Conservation (phyloP, 2,113 vertebrate genomes). For the Bubo bubo region DNA sequence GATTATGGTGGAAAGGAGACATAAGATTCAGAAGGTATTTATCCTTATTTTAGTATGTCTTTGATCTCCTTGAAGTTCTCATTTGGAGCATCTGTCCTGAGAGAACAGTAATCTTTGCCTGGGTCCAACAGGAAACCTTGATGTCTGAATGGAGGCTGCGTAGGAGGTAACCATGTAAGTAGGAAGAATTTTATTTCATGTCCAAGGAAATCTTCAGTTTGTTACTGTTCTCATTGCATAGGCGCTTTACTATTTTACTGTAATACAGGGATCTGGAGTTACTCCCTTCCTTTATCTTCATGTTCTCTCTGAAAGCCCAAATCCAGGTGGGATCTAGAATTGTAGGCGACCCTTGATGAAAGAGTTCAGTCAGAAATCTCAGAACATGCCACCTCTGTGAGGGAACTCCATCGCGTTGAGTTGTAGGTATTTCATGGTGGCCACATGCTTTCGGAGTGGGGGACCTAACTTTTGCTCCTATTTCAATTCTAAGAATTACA, state of each 20-base stretch:
- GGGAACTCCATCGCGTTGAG: not conserved
- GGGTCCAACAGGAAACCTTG: not conserved
- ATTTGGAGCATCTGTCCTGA: not conserved
- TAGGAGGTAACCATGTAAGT: not conserved
- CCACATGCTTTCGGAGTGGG: rapidly evolving
- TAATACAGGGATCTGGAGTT: not conserved
- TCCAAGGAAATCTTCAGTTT: not conserved
- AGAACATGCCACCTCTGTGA: not conserved
- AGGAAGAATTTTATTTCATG: not conserved
- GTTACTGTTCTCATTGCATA: not conserved
- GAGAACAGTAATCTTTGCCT: not conserved
- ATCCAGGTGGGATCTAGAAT: not conserved
- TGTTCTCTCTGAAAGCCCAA: rapidly evolving
- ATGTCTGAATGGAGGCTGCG: not conserved
- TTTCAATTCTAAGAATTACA: not conserved
- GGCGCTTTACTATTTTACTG: not conserved
- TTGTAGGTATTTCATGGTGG: rapidly evolving
- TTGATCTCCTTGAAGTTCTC: not conserved
- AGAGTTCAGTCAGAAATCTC: not conserved
- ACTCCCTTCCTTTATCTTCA: not conserved
- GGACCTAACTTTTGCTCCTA: not conserved
- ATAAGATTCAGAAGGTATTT: not conserved
- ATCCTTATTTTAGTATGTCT: not conserved
- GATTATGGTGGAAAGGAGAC: not conserved
- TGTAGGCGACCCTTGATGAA: not conserved